These are phyloP conservation scores for Indicator indicator DNA, from an alignment of 2,113 vertebrate genomes.

Conservation along the genomic window DNA sequence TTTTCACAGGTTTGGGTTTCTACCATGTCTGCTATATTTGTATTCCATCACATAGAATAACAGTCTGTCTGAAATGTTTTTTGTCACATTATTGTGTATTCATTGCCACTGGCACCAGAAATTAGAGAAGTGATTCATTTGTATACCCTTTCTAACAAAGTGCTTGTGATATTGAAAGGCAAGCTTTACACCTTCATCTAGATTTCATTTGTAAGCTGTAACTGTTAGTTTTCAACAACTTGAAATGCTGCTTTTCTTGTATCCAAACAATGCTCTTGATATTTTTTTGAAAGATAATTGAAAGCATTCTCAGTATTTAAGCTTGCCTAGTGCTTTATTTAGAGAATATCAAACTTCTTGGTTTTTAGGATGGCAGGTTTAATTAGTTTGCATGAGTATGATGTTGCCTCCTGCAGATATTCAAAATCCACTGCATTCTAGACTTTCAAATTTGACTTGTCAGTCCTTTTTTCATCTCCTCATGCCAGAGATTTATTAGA, in stretches of 20 bases:
- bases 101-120: background rate
- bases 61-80: background rate
- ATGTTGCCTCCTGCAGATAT: conserved; percentile 7
- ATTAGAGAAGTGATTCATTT: conserved; percentile 9
- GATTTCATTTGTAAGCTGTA: background rate
- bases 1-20: background rate
- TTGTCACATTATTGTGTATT: background rate
- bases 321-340: background rate
- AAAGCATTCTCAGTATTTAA: background rate
- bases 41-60: background rate
- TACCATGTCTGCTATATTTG: background rate
- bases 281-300: conserved; percentile 9
- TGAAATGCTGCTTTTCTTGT: background rate
- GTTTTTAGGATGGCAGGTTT: background rate
- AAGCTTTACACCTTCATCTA: background rate
- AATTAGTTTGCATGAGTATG: conserved; percentile 18
- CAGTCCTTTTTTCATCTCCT: background rate
- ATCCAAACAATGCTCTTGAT: background rate
- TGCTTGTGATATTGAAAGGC: background rate
- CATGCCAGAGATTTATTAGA: background rate
- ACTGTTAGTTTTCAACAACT: conserved; percentile 4
- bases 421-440: background rate
- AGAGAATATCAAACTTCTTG: conserved; percentile 7
- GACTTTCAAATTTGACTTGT: background rate
- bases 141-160: background rate